These are phyloP conservation scores for Trachelus stipa DNA, from an alignment of 2,888 invertebrate species.

Conservation along the genomic window DNA sequence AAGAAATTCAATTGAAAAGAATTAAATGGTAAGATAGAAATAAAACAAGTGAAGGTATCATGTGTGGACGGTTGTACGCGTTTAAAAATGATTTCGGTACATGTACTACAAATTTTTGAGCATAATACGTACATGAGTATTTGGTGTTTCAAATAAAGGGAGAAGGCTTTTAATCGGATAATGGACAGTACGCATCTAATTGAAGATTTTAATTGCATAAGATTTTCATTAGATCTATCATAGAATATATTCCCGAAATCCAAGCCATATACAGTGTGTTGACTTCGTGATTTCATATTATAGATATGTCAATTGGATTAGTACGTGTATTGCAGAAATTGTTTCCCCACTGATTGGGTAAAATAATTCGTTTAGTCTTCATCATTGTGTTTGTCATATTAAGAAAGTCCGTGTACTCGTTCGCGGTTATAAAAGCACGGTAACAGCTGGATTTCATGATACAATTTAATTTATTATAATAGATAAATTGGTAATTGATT, in stretches of 20 bases:
- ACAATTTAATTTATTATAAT: conserved; percentile 50
- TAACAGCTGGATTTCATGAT: conserved; percentile 38
- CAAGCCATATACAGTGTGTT: not conserved
- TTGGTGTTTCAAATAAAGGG: not conserved
- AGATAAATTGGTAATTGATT: conserved; percentile 46
- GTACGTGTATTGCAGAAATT: not conserved
- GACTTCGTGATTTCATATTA: not conserved
- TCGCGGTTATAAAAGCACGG: conserved; percentile 40
- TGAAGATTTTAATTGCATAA: not conserved
- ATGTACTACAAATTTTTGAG: conserved; percentile 6
- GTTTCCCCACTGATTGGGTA: not conserved
- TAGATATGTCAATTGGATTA: not conserved
- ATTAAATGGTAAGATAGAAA: not conserved
- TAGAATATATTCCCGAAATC: not conserved
- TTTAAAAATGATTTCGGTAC: conserved; percentile 27
- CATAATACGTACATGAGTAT: not conserved
- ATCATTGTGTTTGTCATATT: conserved; percentile 22
- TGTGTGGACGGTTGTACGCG: conserved; percentile 36
- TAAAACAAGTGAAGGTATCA: not conserved
- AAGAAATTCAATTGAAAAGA: not conserved
- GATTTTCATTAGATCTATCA: not conserved
- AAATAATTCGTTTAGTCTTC: conserved; percentile 34
- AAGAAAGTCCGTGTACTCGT: conserved; percentile 38
- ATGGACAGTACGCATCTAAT: not conserved
- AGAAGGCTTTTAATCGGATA: not conserved